Conservation (phyloP, 2,888 invertebrate species). For the Pristionchus entomophagus region DNA sequence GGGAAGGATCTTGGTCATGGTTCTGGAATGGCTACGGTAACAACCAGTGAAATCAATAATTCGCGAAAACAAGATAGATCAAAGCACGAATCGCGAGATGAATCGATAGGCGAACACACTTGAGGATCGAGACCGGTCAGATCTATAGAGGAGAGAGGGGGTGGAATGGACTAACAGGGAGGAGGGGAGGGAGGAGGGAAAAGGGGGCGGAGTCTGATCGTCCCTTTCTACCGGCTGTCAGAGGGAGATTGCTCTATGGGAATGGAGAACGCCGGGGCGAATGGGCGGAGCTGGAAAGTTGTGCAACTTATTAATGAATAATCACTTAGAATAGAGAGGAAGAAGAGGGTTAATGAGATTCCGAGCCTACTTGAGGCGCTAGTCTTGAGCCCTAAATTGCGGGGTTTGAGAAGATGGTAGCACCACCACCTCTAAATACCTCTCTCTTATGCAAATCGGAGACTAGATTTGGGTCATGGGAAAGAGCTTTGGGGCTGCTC, state of each 20-base stretch:
- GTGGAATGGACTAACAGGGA: conserved; percentile 10
- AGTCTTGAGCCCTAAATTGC: conserved; percentile 43
- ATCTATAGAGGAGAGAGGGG: background rate
- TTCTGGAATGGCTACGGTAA: background rate
- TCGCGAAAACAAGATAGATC: background rate
- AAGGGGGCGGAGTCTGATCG: conserved; percentile 11
- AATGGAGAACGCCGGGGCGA: background rate
- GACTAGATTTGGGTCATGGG: conserved; percentile 20
- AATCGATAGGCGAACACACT: background rate
- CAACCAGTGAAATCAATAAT: background rate
- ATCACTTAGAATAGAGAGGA: background rate
- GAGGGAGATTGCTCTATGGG: background rate
- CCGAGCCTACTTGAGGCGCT: background rate
- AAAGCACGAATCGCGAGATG: background rate
- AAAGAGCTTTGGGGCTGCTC: background rate
- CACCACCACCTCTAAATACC: conserved; percentile 26
- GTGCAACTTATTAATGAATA: background rate
- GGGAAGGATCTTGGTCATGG: conserved; percentile 16
- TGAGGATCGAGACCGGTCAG: background rate
- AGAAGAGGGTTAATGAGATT: conserved; percentile 38
- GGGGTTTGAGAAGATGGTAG: conserved; percentile 27
- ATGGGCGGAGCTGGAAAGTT: conserved; percentile 1
- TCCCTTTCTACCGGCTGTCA: conserved; percentile 27
- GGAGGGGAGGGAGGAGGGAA: background rate
- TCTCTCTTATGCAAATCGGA: conserved; percentile 41